These are phyloP conservation scores for Beris morrisii DNA, from an alignment of 2,888 invertebrate species.

Conservation along the genomic window DNA sequence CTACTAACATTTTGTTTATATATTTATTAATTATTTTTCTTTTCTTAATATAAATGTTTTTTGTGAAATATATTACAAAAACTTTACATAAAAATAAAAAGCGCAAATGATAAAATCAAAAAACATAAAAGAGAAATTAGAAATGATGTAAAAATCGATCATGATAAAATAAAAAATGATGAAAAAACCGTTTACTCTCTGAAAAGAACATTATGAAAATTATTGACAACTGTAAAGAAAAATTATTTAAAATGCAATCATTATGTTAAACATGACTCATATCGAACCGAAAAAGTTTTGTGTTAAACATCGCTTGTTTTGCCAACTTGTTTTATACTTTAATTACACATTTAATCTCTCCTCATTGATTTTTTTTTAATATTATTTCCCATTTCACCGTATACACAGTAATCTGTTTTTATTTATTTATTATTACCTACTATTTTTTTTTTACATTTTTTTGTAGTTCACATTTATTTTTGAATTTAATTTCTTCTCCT, in stretches of 20 bases:
- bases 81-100: not conserved
- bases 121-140: slow-evolving; percentile 7
- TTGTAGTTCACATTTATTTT: slow-evolving; percentile 21
- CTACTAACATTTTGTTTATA: slow-evolving; percentile 26
- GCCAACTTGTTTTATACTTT: slow-evolving; percentile 32
- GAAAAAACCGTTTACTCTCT: slow-evolving; percentile 23
- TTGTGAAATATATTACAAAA: too few relatives aligned
- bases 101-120: slow-evolving; percentile 30
- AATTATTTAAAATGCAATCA: not conserved
- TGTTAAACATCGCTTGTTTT: slow-evolving; percentile 41
- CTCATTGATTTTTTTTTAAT: not conserved
- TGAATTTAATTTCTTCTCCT: slow-evolving; percentile 35
- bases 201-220: slow-evolving; percentile 3
- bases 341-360: not conserved
- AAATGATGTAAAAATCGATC: slow-evolving; percentile 3
- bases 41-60: slow-evolving; percentile 5
- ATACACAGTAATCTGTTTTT: slow-evolving; percentile 14
- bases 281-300: slow-evolving; percentile 19
- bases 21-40: slow-evolving; percentile 10
- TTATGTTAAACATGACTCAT: slow-evolving; percentile 1
- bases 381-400: slow-evolving; percentile 3
- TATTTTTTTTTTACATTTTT: too few relatives aligned
- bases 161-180: slow-evolving; percentile 2
- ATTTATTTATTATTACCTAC: slow-evolving; percentile 13
- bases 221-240: too few relatives aligned